Evolutionary conservation across 2,113 vertebrate genomes (phyloP), one percentile per base, ranked within the genome.

Genomic region (Psophia crepitans): DNA sequence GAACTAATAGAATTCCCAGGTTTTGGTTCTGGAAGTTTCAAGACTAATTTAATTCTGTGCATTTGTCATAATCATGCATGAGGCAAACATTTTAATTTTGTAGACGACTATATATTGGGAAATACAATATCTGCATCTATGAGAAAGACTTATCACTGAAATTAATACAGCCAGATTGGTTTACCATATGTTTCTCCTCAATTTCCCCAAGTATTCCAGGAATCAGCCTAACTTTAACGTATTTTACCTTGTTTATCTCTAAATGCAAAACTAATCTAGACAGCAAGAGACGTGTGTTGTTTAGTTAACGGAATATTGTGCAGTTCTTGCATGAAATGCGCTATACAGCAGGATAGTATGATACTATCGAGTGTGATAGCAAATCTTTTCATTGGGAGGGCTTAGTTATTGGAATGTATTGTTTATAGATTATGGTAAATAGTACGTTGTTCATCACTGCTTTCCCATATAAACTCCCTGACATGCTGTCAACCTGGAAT

Each of bases 201-300:
- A 77, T 83, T 83, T 61, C 46, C 58, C 51, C 35, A 43, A 78
- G 35, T 49, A 83, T 53, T 90, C 30, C 49, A 80, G 48, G 37
- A 90, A 56, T 5, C 54, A 81, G 37, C 12, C 16, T 43, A 85
- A 80, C 46, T 64, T 85, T 2, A 74, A 23, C 30, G 30, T 24
- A 66, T 90, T 88, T 84, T 24, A 69, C 5, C 74, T 93, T 87
- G 61, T 78, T 93, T 91, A 71, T 84, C 70, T 90, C 58, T 63
- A 88, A 41, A 43, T 66, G 35, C 43, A 94, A 64, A 78, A 14
- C 24, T 32, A 68, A 60, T 53, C 43, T 21, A 64, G 35, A 15
- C 41, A 77, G 60, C 26, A 53, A 54, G 48, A 68, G 49, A 41
- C 1, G 2, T 9, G 54, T 30, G 27, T 18, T 70, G 30, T 28